A percentile compares a stretch with the other conserved stretches of the same genome.
Evolutionary conservation across 1,140 invertebrate species (phyloP).

Genomic region (Philotrypesis tridentata): DNA sequence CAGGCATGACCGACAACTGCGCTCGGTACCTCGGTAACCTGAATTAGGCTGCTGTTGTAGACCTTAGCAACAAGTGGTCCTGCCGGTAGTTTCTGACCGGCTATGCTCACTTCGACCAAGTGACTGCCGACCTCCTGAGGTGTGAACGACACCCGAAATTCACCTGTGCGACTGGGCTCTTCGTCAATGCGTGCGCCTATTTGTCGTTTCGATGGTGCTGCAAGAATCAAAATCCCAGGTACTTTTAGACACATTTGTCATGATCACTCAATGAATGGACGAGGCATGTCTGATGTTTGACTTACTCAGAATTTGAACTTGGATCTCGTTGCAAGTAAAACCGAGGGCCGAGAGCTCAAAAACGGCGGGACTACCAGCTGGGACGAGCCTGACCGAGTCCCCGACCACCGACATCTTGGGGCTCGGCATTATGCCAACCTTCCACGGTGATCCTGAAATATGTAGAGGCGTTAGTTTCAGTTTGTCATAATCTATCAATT

Average conservation of each 20-base stretch:
- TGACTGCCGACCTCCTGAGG: conserved; percentile 94
- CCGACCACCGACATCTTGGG: conserved; percentile 85
- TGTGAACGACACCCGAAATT: conserved; percentile 91
- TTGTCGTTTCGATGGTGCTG: conserved; percentile 81
- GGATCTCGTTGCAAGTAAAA: conserved; percentile 77
- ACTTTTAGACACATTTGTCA: not conserved
- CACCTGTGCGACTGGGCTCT: conserved; percentile 83
- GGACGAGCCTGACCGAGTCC: conserved; percentile 90
- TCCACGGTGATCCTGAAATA: conserved; percentile 90
- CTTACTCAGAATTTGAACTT: conserved; percentile 72
- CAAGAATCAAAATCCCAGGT: conserved; percentile 14
- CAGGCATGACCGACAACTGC: conserved; percentile 93
- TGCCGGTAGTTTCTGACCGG: conserved; percentile 88
- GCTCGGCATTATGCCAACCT: conserved; percentile 87
- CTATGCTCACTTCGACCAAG: conserved; percentile 89
- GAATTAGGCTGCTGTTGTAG: conserved; percentile 92
- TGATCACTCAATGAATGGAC: no score
- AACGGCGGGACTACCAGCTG: conserved; percentile 87
- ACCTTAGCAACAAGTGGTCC: conserved; percentile 93
- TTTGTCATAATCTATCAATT: no score
- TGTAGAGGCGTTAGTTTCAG: not conserved
- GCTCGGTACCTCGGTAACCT: conserved; percentile 93
- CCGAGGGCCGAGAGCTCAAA: conserved; percentile 86
- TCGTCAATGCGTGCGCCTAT: conserved; percentile 82
- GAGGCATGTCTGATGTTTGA: conserved; percentile 2